Percentiles rank a stretch among this genome's conserved stretches.
These are phyloP conservation scores for Ichneumoninae sp. DNA, from an alignment of 2,888 invertebrate genomes.

Conservation along the genomic window DNA sequence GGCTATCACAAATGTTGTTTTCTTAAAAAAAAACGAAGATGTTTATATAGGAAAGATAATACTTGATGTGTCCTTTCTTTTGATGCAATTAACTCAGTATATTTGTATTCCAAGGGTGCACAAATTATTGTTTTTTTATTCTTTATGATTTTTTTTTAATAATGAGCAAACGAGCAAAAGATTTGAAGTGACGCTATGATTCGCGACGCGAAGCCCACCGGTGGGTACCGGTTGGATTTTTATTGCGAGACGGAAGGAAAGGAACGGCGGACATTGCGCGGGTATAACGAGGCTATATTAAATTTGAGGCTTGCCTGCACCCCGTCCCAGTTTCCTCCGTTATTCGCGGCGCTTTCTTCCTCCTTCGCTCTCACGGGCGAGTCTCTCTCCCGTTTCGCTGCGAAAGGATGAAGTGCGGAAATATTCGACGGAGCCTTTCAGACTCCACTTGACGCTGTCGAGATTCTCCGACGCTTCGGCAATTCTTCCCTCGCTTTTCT, in stretches of 20 bases:
- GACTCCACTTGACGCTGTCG: conserved; percentile 24
- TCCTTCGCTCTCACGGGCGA: conserved; percentile 26
- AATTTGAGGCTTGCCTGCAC: conserved; percentile 51
- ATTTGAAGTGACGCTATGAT: conserved; percentile 32
- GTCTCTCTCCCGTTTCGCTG: not conserved
- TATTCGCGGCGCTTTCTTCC: conserved; percentile 23
- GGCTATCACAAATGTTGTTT: too few relatives aligned
- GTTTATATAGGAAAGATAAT: not conserved
- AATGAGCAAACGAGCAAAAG: not conserved
- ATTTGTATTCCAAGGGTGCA: not conserved
- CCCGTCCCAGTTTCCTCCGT: conserved; percentile 47
- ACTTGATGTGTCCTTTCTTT: not conserved
- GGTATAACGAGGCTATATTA: conserved; percentile 65
- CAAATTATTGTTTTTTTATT: not conserved
- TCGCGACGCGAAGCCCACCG: conserved; percentile 24
- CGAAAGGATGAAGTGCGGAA: conserved; percentile 41
- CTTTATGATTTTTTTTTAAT: not conserved
- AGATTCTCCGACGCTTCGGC: conserved; percentile 9
- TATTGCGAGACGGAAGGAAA: conserved; percentile 50
- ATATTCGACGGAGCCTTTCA: conserved; percentile 50
- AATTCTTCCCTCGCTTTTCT: not conserved
- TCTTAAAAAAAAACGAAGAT: not conserved
- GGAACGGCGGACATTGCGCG: conserved; percentile 37
- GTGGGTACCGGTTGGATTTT: conserved; percentile 42
- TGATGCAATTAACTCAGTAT: not conserved